Conservation (phyloP, 2,797 vertebrate species). For the Sebastes cheni region DNA sequence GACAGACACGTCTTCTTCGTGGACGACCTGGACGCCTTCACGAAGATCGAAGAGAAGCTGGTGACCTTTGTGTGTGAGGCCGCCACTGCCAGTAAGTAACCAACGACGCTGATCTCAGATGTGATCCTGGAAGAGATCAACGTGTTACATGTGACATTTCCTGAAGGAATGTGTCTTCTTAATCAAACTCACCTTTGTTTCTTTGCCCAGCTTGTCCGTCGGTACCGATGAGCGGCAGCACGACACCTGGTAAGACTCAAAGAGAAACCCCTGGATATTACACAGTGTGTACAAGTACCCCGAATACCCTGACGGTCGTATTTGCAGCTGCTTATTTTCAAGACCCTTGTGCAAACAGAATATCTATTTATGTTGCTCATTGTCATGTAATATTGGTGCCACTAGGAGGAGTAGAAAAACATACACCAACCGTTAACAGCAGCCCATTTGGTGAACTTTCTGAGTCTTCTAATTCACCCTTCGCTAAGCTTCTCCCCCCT, state of each 20-base stretch:
- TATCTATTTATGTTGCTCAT: neutral
- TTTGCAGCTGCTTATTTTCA: neutral
- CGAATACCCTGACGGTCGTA: neutral
- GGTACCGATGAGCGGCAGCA: conserved; percentile 88
- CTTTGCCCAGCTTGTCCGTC: conserved; percentile 87
- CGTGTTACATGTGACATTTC: neutral
- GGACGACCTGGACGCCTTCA: conserved; percentile 95
- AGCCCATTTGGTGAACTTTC: too few relatives aligned
- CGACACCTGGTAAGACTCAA: conserved; percentile 81
- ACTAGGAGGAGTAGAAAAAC: too few relatives aligned
- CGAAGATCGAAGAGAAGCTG: conserved; percentile 96
- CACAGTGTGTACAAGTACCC: neutral
- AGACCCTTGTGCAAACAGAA: neutral
- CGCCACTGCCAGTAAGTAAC: conserved; percentile 92
- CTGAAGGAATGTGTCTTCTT: neutral
- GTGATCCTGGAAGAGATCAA: neutral
- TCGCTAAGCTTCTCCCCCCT: too few relatives aligned
- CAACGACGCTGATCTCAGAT: accelerated
- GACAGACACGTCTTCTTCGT: conserved; percentile 96
- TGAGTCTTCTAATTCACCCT: too few relatives aligned
- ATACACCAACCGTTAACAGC: too few relatives aligned
- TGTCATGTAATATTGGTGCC: neutral
- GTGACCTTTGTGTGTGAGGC: conserved; percentile 98
- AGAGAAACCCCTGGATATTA: neutral
- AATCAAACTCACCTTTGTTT: neutral